Evolutionary conservation across 2,797 vertebrate species (phyloP), one percentile per base, ranked within the genome.

Genomic region (Cossypha polioptera): DNA sequence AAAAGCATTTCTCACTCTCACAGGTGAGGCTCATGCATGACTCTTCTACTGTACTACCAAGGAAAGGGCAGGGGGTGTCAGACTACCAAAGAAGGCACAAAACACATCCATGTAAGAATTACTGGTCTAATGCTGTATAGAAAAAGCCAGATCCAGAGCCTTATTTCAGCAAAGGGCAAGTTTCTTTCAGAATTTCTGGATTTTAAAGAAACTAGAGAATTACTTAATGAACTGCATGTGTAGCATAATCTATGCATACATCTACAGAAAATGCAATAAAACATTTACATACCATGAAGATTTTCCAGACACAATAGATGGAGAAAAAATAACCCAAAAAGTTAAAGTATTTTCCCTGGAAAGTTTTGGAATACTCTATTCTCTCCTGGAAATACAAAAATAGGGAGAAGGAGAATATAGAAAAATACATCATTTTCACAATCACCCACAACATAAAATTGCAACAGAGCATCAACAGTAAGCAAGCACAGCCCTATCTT

Each of bases 301-400:
- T 99, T 98, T 99, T 99, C 99, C 99, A 99, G 91, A 99, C 99
- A 95, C 99, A 99, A 81, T 99, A 99, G 96, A 99, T 99, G 89
- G 99, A 99, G 97, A 99, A 99, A 98, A 99, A 99, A 89, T 99
- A 99, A 68, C 99, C 99, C 79, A 99, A 96, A 95, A 99, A 99
- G 97, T 99, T 99, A 36, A 99, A 99, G 96, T 99, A 99, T 97
- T 99, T 99, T 58, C 99, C 99, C 95, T 99, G 99, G 97, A 99
- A 99, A 87, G 99, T 99, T 98, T 98, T 99, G 16, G 99, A 99
- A 90, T 99, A 99, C 96, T 99, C 99, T 86, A 99, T 99, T 94
- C 99, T 98, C 90, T 99, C 99, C 99, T 99, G 88, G 28, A 97
- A 95, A 80, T 59, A 97, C 13, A 92, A 81, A 62, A 75, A 5